Evolutionary conservation across 2,888 invertebrate genomes (phyloP), one percentile per base, ranked within the genome.

Genomic region (Colletes collaris): DNA sequence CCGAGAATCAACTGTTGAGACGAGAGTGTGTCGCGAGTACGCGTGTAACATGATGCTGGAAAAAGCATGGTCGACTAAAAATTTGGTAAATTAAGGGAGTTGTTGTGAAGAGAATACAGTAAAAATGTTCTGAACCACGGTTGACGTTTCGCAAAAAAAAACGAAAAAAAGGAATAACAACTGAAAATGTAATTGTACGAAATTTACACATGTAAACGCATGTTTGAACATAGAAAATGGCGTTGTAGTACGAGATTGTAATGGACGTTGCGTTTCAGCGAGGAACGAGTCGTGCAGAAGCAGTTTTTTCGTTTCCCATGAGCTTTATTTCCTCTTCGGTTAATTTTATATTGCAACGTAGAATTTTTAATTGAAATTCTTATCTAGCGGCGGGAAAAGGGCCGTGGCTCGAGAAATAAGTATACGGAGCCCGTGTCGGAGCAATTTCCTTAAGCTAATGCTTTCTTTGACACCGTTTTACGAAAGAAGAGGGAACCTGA

Each of bases 1-100:
- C 27, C 59, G 49, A n/a, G 58, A 76, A 79, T 79, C 79, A 71
- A 71, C 71, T 46, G 49, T 10, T 49, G 49, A 37, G 63, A 49
- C 27, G 60, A 16, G 70, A 19, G 75, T 35, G 59, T 0, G 19
- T 44, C 5, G 13, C 35, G 59, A 35, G 19, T 50, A 35, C 50
- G 13, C 37, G 76, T 46, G 67, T 67, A 76, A 67, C 44, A 37
- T n/a, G 56, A 62, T n/a, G 44, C 50, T 13, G 65, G 19, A 10
- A 55, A 56, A 56, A 56, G 16, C 11, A 64, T 13, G 37, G 46
- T 13, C 35, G 55, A 55, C 65, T 62, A 37, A 46, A 27, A 78
- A 69, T 64, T 77, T 55, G 35, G 44, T 19, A 65, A 78, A 70
- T 62, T 60, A 55, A 37, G 37, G 55, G 16, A 16, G 50, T 27